phyloP scores from a whole-genome alignment of 2,113 vertebrate species.

The Nibea albiflora region DNA sequence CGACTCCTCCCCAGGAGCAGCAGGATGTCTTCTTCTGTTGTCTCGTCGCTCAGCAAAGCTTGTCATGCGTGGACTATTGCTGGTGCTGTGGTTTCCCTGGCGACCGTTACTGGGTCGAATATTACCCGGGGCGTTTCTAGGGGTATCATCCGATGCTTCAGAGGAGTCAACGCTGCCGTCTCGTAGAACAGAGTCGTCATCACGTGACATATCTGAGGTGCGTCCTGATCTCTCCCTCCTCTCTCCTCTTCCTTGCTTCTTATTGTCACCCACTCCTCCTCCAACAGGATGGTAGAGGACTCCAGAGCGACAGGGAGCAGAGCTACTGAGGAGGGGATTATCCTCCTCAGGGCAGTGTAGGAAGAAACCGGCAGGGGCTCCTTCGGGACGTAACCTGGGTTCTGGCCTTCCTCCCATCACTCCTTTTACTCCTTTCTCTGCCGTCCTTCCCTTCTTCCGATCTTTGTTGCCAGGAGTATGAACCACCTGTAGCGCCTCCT shows the following conservation, averaged over 20 bases:
- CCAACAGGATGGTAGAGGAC: constrained; percentile 72
- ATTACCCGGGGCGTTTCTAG: constrained; percentile 71
- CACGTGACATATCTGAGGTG: constrained; percentile 69
- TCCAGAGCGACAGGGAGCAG: constrained; percentile 80
- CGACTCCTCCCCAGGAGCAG: constrained; percentile 71
- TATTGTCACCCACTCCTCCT: constrained; percentile 44
- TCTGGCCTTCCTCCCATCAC: constrained; percentile 73
- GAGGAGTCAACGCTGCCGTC: constrained; percentile 86
- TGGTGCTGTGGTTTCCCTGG: constrained; percentile 48
- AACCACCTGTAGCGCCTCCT: constrained; percentile 89
- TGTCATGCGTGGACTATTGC: constrained; percentile 87
- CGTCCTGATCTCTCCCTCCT: constrained; percentile 49
- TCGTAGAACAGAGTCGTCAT: constrained; percentile 82
- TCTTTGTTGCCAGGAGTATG: constrained; percentile 75
- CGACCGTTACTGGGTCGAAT: constrained; percentile 69
- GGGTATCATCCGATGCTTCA: constrained; percentile 78
- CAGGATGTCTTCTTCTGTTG: constrained; percentile 68
- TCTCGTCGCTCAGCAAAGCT: constrained; percentile 87
- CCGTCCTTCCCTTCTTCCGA: constrained; percentile 44
- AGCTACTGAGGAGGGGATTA: constrained; percentile 79
- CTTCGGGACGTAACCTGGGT: constrained; percentile 89
- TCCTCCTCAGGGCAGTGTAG: constrained; percentile 86
- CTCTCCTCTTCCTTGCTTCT: constrained; percentile 47
- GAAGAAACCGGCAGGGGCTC: constrained; percentile 91
- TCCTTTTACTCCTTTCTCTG: constrained; percentile 54